Conservation (phyloP, 2,888 invertebrate genomes). For the Cantharis rustica region DNA sequence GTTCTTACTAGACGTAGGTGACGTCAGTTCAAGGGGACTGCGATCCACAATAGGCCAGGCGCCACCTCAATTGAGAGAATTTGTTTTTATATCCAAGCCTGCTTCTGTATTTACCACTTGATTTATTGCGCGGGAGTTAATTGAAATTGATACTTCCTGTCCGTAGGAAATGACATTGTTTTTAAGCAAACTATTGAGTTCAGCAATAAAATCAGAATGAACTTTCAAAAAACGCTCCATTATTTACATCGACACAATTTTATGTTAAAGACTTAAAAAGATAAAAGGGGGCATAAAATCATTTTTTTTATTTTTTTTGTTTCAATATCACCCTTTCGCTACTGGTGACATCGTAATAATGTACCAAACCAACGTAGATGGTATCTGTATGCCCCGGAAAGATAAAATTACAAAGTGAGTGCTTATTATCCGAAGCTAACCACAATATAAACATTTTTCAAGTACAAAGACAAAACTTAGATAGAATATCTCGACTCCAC, state of each 20-base stretch:
- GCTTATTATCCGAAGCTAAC: constrained; percentile 33
- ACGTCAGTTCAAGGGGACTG: constrained; percentile 46
- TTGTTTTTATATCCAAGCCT: constrained; percentile 54
- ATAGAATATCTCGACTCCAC: constrained; percentile 53
- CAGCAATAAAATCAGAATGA: constrained; percentile 4
- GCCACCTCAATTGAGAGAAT: constrained; percentile 55
- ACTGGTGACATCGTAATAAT: neutral
- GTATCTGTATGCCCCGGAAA: constrained; percentile 13
- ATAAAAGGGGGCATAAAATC: neutral
- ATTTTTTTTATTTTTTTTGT: too few species aligned
- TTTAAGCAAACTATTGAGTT: constrained; percentile 16
- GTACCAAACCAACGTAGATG: neutral
- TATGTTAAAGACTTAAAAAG: neutral
- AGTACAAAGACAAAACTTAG: constrained; percentile 57
- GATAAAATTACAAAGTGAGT: constrained; percentile 22
- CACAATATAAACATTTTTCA: constrained; percentile 55
- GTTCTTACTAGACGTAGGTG: constrained; percentile 31
- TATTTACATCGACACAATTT: neutral
- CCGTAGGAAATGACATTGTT: constrained; percentile 30
- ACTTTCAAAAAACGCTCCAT: neutral
- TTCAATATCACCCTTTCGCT: too few species aligned
- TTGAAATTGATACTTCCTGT: constrained; percentile 56
- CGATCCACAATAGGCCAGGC: constrained; percentile 50
- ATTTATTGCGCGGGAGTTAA: constrained; percentile 54
- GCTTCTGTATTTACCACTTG: constrained; percentile 54